A percentile compares a stretch with the other conserved stretches of the same genome.
Conservation (phyloP, 1,140 invertebrate genomes). For the Gonatopus flavifemur region DNA sequence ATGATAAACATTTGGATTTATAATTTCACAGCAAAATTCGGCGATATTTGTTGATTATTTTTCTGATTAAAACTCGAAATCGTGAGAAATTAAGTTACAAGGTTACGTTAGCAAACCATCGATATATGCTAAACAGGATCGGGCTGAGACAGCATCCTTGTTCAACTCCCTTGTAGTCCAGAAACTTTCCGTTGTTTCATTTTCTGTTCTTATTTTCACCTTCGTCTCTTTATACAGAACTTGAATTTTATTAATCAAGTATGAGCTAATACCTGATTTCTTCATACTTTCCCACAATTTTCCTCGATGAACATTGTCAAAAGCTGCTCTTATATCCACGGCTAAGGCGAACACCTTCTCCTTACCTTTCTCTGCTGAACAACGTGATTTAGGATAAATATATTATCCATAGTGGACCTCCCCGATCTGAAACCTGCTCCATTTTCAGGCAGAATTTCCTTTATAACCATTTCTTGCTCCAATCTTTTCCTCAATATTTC, state of each 20-base stretch:
- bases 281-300: conserved; percentile 9
- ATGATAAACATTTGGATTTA: too few relatives aligned
- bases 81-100: too few relatives aligned
- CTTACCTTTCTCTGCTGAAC: background rate
- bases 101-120: too few relatives aligned
- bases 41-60: too few relatives aligned
- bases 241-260: conserved; percentile 1
- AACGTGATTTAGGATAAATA: conserved; percentile 11
- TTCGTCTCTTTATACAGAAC: conserved; percentile 12
- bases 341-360: conserved; percentile 1
- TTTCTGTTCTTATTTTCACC: background rate
- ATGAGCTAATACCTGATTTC: background rate
- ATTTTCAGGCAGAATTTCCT: background rate
- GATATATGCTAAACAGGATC: conserved; percentile 4
- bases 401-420: conserved; percentile 10
- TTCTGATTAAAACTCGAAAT: too few relatives aligned
- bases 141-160: conserved; percentile 2
- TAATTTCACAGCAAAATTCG: too few relatives aligned
- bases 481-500: conserved; percentile 9
- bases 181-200: background rate
- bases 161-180: background rate
- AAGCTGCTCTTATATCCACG: conserved; percentile 11
- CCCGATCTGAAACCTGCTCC: background rate
- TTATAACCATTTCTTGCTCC: background rate
- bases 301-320: conserved; percentile 7